A percentile compares a stretch with the other conserved stretches of the same genome.
phyloP scores from a whole-genome alignment of 2,113 vertebrate species.

The Furnarius figulus region DNA sequence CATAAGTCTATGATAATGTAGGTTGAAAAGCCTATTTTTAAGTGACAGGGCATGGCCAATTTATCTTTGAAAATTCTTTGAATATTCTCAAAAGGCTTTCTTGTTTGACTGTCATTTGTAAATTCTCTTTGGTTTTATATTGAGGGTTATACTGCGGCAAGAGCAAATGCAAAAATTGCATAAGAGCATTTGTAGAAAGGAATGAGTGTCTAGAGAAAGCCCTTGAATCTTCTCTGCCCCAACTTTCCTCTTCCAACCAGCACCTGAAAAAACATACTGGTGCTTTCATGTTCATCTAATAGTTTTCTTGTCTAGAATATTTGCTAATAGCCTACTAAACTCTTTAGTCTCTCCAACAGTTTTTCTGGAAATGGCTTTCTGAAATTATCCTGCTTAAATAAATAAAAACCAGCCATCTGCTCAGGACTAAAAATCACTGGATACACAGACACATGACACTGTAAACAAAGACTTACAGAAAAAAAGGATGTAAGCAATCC shows the following conservation, averaged over 20 bases:
- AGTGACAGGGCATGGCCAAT: neutral
- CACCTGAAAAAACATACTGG: neutral
- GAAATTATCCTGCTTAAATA: neutral
- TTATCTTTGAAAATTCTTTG: neutral
- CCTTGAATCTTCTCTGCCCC: neutral
- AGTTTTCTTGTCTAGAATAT: neutral
- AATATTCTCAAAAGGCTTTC: neutral
- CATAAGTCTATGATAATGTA: neutral
- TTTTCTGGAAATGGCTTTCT: neutral
- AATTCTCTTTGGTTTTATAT: neutral
- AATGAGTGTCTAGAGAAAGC: neutral
- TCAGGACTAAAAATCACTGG: neutral
- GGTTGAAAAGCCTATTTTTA: neutral
- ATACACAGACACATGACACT: neutral
- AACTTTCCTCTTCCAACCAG: neutral
- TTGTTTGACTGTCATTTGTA: neutral
- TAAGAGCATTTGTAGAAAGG: neutral
- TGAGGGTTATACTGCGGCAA: neutral
- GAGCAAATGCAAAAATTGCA: neutral
- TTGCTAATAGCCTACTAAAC: neutral
- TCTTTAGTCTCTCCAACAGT: neutral
- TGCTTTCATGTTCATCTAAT: neutral
- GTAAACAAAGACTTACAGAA: neutral
- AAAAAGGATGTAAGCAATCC: neutral
- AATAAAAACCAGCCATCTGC: neutral